A percentile compares a stretch with the other conserved stretches of the same genome.
Evolutionary conservation across 2,888 invertebrate genomes (phyloP).

Genomic region (Rapana venosa): DNA sequence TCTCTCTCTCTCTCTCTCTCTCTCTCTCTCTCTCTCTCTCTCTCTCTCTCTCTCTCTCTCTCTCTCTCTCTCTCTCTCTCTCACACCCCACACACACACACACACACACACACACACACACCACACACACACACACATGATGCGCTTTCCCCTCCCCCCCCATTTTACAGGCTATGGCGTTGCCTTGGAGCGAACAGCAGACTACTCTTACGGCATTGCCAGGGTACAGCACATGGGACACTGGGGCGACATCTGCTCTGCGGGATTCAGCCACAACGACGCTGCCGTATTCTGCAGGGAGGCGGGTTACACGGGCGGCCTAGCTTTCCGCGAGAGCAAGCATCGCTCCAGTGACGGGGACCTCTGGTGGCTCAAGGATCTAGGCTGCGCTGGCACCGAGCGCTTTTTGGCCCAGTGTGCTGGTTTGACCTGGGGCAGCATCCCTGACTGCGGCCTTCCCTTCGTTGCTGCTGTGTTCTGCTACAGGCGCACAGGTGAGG

Average conservation of each 20-base stretch:
- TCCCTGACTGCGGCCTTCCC: slow-evolving; percentile 44
- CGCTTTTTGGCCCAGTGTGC: slow-evolving; percentile 45
- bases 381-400: slow-evolving; percentile 71
- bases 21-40: too few species aligned
- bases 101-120: too few species aligned
- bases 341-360: neutral
- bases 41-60: too few species aligned
- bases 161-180: too few species aligned
- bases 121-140: too few species aligned
- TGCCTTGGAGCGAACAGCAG: too few species aligned
- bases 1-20: too few species aligned
- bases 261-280: slow-evolving; percentile 65
- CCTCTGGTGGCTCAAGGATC: slow-evolving; percentile 80
- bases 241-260: slow-evolving; percentile 63
- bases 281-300: slow-evolving; percentile 66
- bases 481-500: slow-evolving; percentile 60
- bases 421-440: slow-evolving; percentile 33
- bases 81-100: too few species aligned
- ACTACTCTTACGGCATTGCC: slow-evolving; percentile 57
- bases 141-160: too few species aligned
- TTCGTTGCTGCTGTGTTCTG: slow-evolving; percentile 70
- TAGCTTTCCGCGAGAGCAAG: slow-evolving; percentile 52
- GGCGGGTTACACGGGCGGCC: slow-evolving; percentile 59
- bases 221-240: slow-evolving; percentile 59
- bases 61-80: too few species aligned